Conservation (phyloP, 2,797 vertebrate genomes). For the Furcifer pardalis region DNA sequence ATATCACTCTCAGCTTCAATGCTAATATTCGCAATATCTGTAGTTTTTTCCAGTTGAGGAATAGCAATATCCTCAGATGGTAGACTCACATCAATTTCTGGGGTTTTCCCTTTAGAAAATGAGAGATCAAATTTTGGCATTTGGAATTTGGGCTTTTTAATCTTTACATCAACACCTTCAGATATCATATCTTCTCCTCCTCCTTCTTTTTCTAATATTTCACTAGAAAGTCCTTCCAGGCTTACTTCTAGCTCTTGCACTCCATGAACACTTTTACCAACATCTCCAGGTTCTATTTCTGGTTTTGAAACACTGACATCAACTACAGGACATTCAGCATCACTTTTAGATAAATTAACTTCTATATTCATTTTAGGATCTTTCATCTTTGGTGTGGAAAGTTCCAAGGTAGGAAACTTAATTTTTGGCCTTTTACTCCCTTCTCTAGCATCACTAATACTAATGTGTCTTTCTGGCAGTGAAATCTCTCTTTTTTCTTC, state of each 20-base stretch:
- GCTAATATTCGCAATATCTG: constrained; percentile 66
- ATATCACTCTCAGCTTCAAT: constrained; percentile 20
- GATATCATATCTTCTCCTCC: neutral
- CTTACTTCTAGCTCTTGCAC: neutral
- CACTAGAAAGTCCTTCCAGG: neutral
- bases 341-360: neutral
- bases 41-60: constrained; percentile 54
- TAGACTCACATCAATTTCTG: constrained; percentile 27
- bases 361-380: neutral
- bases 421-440: constrained; percentile 5
- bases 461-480: constrained; percentile 30
- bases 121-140: constrained; percentile 71
- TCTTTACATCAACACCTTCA: constrained; percentile 8
- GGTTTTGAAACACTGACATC: neutral
- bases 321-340: neutral
- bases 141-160: constrained; percentile 73
- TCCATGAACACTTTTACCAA: neutral
- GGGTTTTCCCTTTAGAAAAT: constrained; percentile 39
- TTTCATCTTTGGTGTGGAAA: constrained; percentile 40
- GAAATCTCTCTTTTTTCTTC: constrained; percentile 28
- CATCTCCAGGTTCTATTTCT: neutral
- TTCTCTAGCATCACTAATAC: neutral
- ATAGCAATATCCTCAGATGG: constrained; percentile 41
- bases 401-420: neutral
- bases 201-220: neutral